Evolutionary conservation across 1,140 invertebrate species (phyloP), one percentile per base, ranked within the genome.

Genomic region (Calliphora vicina): DNA sequence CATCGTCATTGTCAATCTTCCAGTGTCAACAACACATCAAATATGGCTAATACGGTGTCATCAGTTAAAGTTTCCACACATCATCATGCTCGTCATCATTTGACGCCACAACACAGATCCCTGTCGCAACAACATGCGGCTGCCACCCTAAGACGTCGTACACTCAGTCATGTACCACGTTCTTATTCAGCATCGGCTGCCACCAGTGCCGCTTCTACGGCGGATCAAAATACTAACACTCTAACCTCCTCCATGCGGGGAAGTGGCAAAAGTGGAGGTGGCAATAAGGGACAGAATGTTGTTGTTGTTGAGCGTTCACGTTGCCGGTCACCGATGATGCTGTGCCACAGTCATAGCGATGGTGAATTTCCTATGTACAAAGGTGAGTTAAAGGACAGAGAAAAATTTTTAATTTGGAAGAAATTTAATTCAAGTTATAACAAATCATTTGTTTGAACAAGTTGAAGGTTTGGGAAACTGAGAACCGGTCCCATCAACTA

Each of bases 271-370:
- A 81, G 3, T n/a, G 73, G 29, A 83, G 20, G 78, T 72, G 76
- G 80, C 26, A 42, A 74, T 61, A 45, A 81, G 27, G 25, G 45
- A 6, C 6, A 85, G 76, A 87, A 88, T 82, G 45, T 27, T 26
- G 26, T 29, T 42, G 35, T 42, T 13, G 73, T 83, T 42, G 85
- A 85, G 82, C 91, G 91, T 85, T 92, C 91, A 85, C 92, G 92
- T 88, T 93, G 92, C 87, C 92, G 92, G 89, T 92, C 92, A 86
- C 92, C 92, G 84, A 95, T 96, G 93, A 95, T 96, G 94, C 92
- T 96, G 86, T 95, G 94, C 78, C 94, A 96, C 91, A 95, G 94
- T 89, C 94, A 95, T 91, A 95, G 94, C 88, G 95, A 96, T 88
- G 94, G 95, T 87, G 95, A 96, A 91, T 96, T 96, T 91, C 95